phyloP scores from a whole-genome alignment of 2,797 vertebrate genomes.

The Discoglossus pictus region DNA sequence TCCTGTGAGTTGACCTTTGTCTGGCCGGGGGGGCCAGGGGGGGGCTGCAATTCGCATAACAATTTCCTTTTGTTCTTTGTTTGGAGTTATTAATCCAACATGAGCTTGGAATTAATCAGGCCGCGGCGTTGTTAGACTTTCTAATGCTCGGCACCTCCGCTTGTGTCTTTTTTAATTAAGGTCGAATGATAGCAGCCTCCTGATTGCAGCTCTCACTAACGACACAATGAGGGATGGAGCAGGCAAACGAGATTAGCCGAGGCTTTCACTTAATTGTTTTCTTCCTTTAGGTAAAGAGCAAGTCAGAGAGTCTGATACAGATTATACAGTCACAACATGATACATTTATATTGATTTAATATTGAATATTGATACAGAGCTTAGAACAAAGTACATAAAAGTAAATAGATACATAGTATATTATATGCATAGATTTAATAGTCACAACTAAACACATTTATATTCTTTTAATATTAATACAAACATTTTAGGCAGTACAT shows the following conservation, averaged over 20 bases:
- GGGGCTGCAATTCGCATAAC: constrained; percentile 81
- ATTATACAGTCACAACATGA: no score
- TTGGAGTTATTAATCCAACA: constrained; percentile 85
- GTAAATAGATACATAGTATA: no score
- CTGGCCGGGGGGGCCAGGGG: constrained; percentile 79
- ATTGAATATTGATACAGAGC: constrained; percentile 67
- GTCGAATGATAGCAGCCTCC: constrained; percentile 80
- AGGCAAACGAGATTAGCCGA: constrained; percentile 77
- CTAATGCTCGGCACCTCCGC: constrained; percentile 88
- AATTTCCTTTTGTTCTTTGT: constrained; percentile 85
- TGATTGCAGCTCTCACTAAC: constrained; percentile 76
- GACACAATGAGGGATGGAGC: constrained; percentile 76
- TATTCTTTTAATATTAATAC: no score
- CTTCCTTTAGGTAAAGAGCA: constrained; percentile 77
- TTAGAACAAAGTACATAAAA: no score
- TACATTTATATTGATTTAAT: no score
- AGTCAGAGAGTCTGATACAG: no score
- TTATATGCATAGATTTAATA: no score
- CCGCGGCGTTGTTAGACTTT: constrained; percentile 82
- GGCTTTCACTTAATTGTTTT: constrained; percentile 83
- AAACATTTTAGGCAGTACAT: no score
- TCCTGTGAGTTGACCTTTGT: constrained; percentile 85
- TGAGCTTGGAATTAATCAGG: constrained; percentile 83
- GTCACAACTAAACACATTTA: no score
- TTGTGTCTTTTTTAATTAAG: constrained; percentile 95